Conservation (phyloP, 1,140 invertebrate genomes). For the Cardiocondyla obscurior region DNA sequence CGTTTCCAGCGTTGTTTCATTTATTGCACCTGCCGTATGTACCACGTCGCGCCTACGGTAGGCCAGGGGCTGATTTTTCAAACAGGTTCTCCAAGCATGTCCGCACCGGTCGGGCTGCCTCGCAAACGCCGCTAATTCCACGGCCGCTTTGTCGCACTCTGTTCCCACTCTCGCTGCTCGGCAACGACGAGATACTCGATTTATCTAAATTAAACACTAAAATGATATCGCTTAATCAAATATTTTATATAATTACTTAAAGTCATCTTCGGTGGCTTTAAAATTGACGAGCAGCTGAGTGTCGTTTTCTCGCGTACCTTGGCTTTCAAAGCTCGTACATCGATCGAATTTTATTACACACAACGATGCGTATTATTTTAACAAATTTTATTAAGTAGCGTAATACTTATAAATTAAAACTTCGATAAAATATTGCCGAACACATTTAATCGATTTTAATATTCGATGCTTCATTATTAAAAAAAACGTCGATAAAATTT, state of each 20-base stretch:
- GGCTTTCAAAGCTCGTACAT: not conserved
- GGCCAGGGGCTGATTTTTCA: conserved; percentile 83
- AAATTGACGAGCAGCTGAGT: not conserved
- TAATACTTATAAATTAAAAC: not conserved
- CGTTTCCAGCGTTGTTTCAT: conserved; percentile 37
- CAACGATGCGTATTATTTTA: not conserved
- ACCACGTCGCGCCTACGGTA: conserved; percentile 82
- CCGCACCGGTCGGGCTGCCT: conserved; percentile 81
- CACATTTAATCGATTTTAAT: not conserved
- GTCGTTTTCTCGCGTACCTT: not conserved
- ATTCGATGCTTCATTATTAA: not conserved
- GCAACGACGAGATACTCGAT: conserved; percentile 82
- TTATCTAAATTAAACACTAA: conserved; percentile 69
- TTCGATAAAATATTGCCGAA: not conserved
- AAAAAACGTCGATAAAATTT: not conserved
- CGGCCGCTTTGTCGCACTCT: conserved; percentile 83
- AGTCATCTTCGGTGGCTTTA: conserved; percentile 67
- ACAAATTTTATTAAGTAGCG: not conserved
- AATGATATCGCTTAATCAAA: not conserved
- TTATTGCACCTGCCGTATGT: conserved; percentile 60
- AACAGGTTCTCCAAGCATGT: conserved; percentile 79
- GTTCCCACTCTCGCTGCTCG: conserved; percentile 76
- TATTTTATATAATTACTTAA: not conserved
- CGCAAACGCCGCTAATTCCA: conserved; percentile 83
- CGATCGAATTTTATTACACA: not conserved